A percentile compares a stretch with the other conserved stretches of the same genome.
Conservation (phyloP, 2,113 vertebrate species). For the Calyptommatus sinebrachiatus region DNA sequence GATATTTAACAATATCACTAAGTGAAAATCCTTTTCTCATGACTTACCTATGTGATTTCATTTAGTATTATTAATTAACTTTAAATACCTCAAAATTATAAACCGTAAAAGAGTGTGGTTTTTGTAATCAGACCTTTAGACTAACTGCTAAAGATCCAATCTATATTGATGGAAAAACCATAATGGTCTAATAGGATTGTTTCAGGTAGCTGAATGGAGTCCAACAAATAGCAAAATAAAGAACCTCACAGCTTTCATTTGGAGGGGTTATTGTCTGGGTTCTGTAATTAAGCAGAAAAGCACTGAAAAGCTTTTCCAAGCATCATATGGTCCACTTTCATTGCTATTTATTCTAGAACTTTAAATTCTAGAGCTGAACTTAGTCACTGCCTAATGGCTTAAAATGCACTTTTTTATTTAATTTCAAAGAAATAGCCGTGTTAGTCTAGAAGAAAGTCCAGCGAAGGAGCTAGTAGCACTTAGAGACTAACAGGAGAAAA, state of each 20-base stretch:
- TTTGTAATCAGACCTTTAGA: not conserved
- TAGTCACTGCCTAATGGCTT: no score
- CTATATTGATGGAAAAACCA: slow-evolving; percentile 1
- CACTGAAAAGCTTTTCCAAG: not conserved
- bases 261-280: not conserved
- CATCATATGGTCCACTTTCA: slow-evolving; percentile 1
- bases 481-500: no score
- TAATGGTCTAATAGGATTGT: not conserved
- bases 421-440: no score
- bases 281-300: not conserved
- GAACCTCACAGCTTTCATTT: not conserved
- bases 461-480: no score
- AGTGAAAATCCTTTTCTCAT: not conserved
- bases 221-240: not conserved
- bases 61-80: not conserved
- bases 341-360: not conserved
- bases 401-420: no score
- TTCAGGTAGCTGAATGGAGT: not conserved
- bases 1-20: not conserved
- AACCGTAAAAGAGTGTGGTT: not conserved
- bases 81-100: not conserved
- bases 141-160: not conserved
- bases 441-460: no score
- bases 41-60: not conserved
- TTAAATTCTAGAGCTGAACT: no score